phyloP scores from a whole-genome alignment of 2,797 vertebrate genomes.

The Pogoniulus pusillus region DNA sequence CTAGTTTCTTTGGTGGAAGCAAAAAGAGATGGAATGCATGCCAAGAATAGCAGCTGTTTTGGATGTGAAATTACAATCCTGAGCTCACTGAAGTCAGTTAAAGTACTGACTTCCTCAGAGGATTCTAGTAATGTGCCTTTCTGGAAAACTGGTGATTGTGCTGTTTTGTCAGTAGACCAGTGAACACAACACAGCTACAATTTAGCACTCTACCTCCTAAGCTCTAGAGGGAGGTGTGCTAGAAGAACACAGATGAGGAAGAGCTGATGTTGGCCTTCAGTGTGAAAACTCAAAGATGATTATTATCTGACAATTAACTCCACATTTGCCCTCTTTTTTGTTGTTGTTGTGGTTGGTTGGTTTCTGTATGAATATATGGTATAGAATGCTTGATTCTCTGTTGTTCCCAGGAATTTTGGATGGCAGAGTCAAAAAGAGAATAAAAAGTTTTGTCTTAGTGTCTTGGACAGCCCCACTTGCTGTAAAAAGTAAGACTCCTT shows the following conservation, averaged over 20 bases:
- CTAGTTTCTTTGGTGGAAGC: not conserved
- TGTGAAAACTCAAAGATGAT: not conserved
- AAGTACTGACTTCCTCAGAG: not conserved
- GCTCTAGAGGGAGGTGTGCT: not conserved
- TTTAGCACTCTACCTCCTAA: not conserved
- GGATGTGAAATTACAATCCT: not conserved
- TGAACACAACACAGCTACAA: not conserved
- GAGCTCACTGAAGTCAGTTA: not conserved
- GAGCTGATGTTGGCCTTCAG: not conserved
- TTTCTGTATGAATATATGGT: not conserved
- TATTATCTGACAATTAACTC: not conserved
- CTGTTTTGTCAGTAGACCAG: not conserved
- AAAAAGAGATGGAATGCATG: not conserved
- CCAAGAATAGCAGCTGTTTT: slow-evolving; percentile 2
- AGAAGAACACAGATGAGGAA: not conserved
- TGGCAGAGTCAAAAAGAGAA: not conserved
- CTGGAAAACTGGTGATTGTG: not conserved
- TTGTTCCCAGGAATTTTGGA: not conserved
- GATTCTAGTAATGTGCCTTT: not conserved
- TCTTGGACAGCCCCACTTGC: not conserved
- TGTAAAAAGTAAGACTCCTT: not conserved
- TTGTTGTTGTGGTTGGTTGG: not conserved
- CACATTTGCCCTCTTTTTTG: not conserved
- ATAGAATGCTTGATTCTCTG: not conserved
- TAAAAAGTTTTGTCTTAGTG: not conserved